These are phyloP conservation scores for Pseudomyrmex pallidus DNA, from an alignment of 1,140 invertebrate species.

Conservation along the genomic window DNA sequence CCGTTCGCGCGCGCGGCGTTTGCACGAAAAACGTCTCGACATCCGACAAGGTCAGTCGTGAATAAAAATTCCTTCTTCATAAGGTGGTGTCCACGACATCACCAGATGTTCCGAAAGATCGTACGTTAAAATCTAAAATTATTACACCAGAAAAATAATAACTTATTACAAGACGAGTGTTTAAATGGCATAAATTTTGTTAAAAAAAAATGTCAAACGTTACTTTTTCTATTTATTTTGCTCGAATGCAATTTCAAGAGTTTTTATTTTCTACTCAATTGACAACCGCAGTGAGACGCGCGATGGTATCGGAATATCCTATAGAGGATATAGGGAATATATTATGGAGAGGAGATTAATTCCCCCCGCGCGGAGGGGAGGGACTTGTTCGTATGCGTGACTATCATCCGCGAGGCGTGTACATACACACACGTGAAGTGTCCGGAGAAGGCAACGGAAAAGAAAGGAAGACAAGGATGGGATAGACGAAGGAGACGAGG, in stretches of 20 bases:
- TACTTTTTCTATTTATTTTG: too few relatives aligned
- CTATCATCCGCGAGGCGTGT: conserved; percentile 20
- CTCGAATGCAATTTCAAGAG: too few relatives aligned
- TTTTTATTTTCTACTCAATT: too few relatives aligned
- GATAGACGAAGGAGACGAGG: conserved; percentile 17
- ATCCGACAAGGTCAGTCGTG: conserved; percentile 29
- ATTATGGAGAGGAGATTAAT: conserved; percentile 25
- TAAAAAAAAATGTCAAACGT: too few relatives aligned
- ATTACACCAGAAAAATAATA: too few relatives aligned
- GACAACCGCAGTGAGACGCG: too few relatives aligned
- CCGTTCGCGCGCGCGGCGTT: not conserved
- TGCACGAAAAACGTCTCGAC: conserved; percentile 52
- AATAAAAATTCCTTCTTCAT: conserved; percentile 22
- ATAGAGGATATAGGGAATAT: not conserved
- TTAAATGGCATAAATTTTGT: too few relatives aligned
- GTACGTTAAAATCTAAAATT: not conserved
- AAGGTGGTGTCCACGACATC: not conserved
- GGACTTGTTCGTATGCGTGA: not conserved
- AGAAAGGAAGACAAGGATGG: conserved; percentile 19
- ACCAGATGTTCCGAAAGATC: conserved; percentile 8
- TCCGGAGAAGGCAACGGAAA: conserved; percentile 1
- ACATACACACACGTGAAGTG: conserved; percentile 3
- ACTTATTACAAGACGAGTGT: too few relatives aligned
- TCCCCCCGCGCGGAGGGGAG: not conserved
- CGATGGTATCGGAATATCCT: not conserved